Evolutionary conservation across 1,140 invertebrate species (phyloP), one percentile per base, ranked within the genome.

Genomic region (Grapholita molesta): DNA sequence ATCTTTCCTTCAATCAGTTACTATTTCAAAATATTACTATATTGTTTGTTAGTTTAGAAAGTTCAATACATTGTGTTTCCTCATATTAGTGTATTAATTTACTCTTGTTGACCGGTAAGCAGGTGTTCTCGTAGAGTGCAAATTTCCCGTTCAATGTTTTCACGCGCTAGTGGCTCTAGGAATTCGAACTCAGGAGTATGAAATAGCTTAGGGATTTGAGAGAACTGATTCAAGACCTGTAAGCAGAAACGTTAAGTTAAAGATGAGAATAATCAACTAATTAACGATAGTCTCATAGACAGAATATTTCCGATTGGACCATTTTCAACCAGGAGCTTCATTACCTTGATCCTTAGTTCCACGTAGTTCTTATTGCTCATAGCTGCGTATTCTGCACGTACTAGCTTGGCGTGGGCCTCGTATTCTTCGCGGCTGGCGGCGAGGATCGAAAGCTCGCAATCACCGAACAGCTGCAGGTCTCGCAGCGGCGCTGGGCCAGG

Each of bases 71-170:
- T 21, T 48, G 2, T 48, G 18, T 48, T 48, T 15, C 42, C 55
- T 61, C 55, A 15, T 61, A n/a, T 30, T 61, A n/a, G 55, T 8
- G 12, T 61, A 30, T 6, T 0, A 48, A 25, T 61, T 70, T 86
- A 85, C 71, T 85, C 85, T n/a, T 80, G 75, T 33, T 75, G 71
- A 9, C 82, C 86, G 0, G 83, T 82, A 5, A 85, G 69, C 57
- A 90, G 66, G 42, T 90, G 86, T 64, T 89, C 88, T 52, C 82
- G 71, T 48, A 91, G 75, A 0, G 86, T 88, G 68, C 70, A 67
- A 35, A 91, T 88, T 69, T 91, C 89, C 0, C 88, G 71, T 15
- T 88, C 83, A 35, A 91, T 88, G 67, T 91, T 91, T 66, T 90
- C 88, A 0, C 89, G 69, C 2, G 89, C 88, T 0, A 78, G 77